A percentile compares a stretch with the other conserved stretches of the same genome.
phyloP scores from a whole-genome alignment of 2,888 invertebrate species.

The Dynastes tityus region DNA sequence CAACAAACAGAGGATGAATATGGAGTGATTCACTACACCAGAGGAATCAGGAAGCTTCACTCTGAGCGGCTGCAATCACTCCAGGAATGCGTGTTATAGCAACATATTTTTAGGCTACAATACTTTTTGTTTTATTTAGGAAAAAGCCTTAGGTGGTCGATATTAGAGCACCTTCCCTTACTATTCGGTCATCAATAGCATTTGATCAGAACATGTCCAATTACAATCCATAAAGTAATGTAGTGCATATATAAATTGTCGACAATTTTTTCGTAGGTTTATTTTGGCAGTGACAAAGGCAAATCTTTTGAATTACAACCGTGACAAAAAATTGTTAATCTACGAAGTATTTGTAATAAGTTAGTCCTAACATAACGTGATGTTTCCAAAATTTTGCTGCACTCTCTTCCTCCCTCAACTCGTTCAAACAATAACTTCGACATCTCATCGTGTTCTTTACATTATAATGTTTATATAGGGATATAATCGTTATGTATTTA shows the following conservation, averaged over 20 bases:
- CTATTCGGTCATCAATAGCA: too few species aligned
- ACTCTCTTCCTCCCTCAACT: slow-evolving; percentile 7
- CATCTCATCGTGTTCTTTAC: slow-evolving; percentile 46
- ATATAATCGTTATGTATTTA: slow-evolving; percentile 33
- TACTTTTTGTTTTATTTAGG: too few species aligned
- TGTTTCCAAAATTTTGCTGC: not conserved
- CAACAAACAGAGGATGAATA: too few species aligned
- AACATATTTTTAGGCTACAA: too few species aligned
- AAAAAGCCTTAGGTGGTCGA: too few species aligned
- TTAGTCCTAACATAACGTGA: too few species aligned
- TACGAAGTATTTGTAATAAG: slow-evolving; percentile 4
- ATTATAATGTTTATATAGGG: slow-evolving; percentile 37
- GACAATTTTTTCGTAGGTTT: not conserved
- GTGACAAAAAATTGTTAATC: not conserved
- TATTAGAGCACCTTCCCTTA: too few species aligned
- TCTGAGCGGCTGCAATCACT: too few species aligned
- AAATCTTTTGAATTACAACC: slow-evolving; percentile 5
- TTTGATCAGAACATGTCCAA: not conserved
- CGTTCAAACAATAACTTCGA: slow-evolving; percentile 50
- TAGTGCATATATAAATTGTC: not conserved
- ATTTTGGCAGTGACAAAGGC: slow-evolving; percentile 35
- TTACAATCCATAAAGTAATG: not conserved
- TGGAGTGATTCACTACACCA: too few species aligned
- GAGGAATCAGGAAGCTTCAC: too few species aligned
- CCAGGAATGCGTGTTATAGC: too few species aligned